Conservation (phyloP, 2,113 vertebrate species). For the Rhea americana region DNA sequence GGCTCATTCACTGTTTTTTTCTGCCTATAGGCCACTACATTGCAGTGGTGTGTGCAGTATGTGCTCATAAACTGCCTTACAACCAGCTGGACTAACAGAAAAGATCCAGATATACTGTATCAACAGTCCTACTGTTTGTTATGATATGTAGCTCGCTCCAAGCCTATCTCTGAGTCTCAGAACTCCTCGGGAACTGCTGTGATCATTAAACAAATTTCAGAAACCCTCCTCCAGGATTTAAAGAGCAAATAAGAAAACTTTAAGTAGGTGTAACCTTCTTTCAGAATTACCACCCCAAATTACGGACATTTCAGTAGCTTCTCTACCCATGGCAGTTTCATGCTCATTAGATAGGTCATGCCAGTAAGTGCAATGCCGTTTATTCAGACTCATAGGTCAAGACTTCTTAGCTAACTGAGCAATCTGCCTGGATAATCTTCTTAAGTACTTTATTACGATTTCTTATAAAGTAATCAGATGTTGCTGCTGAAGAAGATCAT, state of each 20-base stretch:
- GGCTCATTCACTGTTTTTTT: neutral
- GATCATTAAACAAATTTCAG: slow-evolving; percentile 49
- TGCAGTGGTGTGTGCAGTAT: neutral
- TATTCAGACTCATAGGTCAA: slow-evolving; percentile 74
- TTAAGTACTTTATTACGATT: slow-evolving; percentile 48
- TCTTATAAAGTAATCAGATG: slow-evolving; percentile 64
- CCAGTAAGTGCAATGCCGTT: slow-evolving; percentile 45
- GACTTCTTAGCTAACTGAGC: slow-evolving; percentile 67
- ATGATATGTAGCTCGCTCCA: neutral
- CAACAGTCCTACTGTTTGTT: neutral
- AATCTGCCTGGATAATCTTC: slow-evolving; percentile 51
- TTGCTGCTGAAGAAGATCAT: slow-evolving; percentile 61
- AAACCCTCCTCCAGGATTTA: neutral
- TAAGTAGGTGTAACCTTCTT: slow-evolving; percentile 46
- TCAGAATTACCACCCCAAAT: slow-evolving; percentile 61
- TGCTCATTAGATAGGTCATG: slow-evolving; percentile 64
- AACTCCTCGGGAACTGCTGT: slow-evolving; percentile 32
- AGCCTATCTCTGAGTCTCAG: neutral
- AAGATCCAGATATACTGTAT: neutral
- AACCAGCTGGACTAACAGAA: neutral
- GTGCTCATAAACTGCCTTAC: neutral
- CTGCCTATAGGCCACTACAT: neutral
- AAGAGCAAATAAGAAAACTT: slow-evolving; percentile 52
- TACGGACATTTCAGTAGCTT: slow-evolving; percentile 45
- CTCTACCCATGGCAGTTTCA: slow-evolving; percentile 48